A percentile compares a stretch with the other conserved stretches of the same genome.
phyloP scores from a whole-genome alignment of 2,888 invertebrate species.

The Ernsta delagoae region DNA sequence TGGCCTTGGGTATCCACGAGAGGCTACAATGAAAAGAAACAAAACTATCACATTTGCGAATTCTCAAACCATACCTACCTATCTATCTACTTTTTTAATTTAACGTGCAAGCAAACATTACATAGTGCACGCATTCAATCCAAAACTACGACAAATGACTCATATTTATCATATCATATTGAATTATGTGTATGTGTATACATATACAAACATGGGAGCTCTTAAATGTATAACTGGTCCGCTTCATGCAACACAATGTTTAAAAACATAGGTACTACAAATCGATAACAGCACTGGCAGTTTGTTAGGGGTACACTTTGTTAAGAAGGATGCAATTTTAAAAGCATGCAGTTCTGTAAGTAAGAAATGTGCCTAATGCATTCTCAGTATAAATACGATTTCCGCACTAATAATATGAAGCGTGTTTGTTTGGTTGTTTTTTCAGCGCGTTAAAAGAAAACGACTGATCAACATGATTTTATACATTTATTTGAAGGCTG shows the following conservation, averaged over 20 bases:
- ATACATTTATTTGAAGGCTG: too few species aligned
- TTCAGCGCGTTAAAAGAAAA: too few species aligned
- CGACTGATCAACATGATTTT: too few species aligned
- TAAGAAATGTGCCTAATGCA: not conserved
- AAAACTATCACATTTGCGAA: not conserved
- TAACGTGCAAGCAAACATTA: slow-evolving; percentile 1
- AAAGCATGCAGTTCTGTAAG: not conserved
- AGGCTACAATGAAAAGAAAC: slow-evolving; percentile 46
- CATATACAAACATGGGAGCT: too few species aligned
- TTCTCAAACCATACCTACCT: not conserved
- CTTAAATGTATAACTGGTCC: not conserved
- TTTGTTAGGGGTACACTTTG: not conserved
- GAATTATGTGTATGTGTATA: too few species aligned
- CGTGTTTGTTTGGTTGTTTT: too few species aligned
- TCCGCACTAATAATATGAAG: too few species aligned
- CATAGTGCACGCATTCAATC: not conserved
- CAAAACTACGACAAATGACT: not conserved
- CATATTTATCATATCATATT: too few species aligned
- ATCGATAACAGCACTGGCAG: too few species aligned
- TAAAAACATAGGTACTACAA: too few species aligned
- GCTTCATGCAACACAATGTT: not conserved
- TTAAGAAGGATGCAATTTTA: not conserved
- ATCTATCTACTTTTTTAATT: not conserved
- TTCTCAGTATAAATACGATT: not conserved
- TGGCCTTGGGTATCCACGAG: slow-evolving; percentile 73